Evolutionary conservation across 2,797 vertebrate genomes (phyloP), one percentile per base, ranked within the genome.

Genomic region (Halcyon chelicuti): DNA sequence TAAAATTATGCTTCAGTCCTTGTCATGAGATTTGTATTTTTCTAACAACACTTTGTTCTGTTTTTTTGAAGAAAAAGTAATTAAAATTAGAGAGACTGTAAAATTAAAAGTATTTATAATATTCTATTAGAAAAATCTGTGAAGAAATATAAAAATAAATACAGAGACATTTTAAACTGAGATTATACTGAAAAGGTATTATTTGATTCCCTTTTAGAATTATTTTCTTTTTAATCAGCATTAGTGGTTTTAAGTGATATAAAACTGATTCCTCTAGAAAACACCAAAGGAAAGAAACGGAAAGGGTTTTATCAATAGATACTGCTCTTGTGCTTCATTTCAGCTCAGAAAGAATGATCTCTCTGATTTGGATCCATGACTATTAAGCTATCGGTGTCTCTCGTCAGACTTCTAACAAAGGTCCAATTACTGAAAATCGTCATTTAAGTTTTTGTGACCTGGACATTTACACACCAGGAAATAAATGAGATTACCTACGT

Each of bases 1-100:
- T 26, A 91, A 88, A 92, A 97, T 93, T 91, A 88, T 46, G 66
- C 54, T 95, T 86, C 55, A 20, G 44, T 85, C 22, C 21, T 76
- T 94, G 96, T 95, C 83, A 96, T 95, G 78, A 97, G 82, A 95
- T 81, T 85, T 91, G 57, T 94, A 86, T 94, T 96, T 97, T 97
- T 96, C 90, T 96, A 97, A 97, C 54, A 60, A 33, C 51, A 92
- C 77, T 91, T 96, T 90, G 13, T 86, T 76, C 78, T 92, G 33
- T 35, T 47, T 70, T 71, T 86, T 78, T 51, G 1, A 76, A 96
- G 71, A 80, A 90, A 90, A 96, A 97, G 68, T 82, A 90, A 95
- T 68, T 88, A 58, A 33, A 51, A 91, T 88, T 96, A 90, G 95
- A 94, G 92, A 95, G 62, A 77, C 39, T 26, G 7, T 89, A 52